phyloP scores from a whole-genome alignment of 1,140 invertebrate genomes.

The Littorina saxatilis region DNA sequence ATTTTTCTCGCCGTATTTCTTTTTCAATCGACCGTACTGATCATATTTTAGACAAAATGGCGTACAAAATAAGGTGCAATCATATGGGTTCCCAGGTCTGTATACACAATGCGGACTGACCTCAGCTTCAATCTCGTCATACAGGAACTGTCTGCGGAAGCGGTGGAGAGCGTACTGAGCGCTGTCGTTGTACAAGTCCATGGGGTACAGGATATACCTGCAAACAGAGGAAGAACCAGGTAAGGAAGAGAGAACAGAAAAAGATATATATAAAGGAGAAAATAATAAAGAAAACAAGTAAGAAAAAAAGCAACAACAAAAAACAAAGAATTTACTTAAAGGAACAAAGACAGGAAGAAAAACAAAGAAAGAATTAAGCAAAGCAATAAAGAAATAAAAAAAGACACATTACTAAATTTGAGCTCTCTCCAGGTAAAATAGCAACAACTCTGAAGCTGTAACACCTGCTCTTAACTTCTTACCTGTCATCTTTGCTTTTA shows the following conservation, averaged over 20 bases:
- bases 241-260: background rate
- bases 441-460: no score
- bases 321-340: background rate
- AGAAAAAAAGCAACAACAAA: background rate
- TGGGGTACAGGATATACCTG: slow-evolving; percentile 96
- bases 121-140: slow-evolving; percentile 87
- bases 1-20: no score
- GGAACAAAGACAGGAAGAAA: background rate
- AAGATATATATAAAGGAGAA: background rate
- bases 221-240: background rate
- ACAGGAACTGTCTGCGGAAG: slow-evolving; percentile 98
- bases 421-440: no score
- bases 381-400: background rate
- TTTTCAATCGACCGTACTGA: background rate
- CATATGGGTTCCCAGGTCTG: no score
- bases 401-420: background rate
- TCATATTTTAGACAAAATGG: no score
- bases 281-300: background rate
- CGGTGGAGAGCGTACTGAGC: slow-evolving; percentile 97
- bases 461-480: no score
- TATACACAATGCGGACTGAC: slow-evolving; percentile 43
- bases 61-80: no score
- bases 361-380: background rate
- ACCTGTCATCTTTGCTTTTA: no score
- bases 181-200: slow-evolving; percentile 99